A percentile compares a stretch with the other conserved stretches of the same genome.
These are phyloP conservation scores for Avahi laniger DNA, from an alignment of 2,797 vertebrate species.

Conservation along the genomic window DNA sequence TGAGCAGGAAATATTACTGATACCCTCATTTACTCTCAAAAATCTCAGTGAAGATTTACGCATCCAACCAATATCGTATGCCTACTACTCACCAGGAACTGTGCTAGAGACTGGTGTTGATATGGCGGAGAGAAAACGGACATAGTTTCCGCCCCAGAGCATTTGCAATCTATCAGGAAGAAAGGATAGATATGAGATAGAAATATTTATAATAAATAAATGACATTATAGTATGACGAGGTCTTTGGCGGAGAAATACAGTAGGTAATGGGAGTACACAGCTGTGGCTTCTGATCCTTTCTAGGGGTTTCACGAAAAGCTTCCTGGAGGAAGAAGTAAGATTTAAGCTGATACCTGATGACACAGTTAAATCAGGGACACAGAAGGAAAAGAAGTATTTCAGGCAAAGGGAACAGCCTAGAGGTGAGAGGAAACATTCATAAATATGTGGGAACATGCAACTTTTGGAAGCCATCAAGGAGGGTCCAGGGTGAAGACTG, in stretches of 20 bases:
- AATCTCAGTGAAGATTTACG: neutral
- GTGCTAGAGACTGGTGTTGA: neutral
- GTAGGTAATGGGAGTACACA: neutral
- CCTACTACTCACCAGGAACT: neutral
- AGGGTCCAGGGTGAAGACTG: neutral
- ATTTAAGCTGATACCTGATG: neutral
- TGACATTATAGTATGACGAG: neutral
- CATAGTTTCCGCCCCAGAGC: neutral
- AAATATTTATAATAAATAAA: neutral
- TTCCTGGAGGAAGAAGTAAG: neutral
- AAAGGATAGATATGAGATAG: neutral
- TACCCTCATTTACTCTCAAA: neutral
- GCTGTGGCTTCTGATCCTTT: neutral
- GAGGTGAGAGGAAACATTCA: neutral
- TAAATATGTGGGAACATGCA: neutral
- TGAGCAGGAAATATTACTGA: neutral
- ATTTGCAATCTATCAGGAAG: neutral
- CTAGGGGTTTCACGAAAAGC: neutral
- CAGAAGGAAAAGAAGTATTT: neutral
- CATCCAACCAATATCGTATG: neutral
- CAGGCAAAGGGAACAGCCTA: neutral
- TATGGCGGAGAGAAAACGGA: neutral
- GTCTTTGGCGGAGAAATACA: neutral
- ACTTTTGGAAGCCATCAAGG: neutral
- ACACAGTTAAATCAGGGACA: neutral